Base-by-base conservation (phyloP, 2,888 invertebrate genomes). In the Hyles lineata region DNA sequence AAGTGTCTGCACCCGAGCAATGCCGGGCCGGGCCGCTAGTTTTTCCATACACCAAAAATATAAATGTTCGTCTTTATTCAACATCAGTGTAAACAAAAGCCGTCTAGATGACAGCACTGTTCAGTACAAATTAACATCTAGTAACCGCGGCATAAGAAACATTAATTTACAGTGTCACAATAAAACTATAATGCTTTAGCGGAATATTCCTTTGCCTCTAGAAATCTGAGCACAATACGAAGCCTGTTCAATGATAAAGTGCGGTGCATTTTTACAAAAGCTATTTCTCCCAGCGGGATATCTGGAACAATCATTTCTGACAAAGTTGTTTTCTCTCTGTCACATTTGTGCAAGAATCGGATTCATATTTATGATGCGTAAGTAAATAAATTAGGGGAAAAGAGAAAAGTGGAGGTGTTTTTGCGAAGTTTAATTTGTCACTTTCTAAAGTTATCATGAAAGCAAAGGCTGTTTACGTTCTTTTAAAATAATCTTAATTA, bases 241-340 rank as follows among this genome's bases (percentile, higher is more conserved):
- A 11, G 15, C 35, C 35, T 21, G 21, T 63, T 43, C 43, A 63
- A 11, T 63, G 43, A 63, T 63, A 43, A 63, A 43, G 21, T n/a
- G 63, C 21, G 63, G 63, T 63, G 63, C 63, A 43, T 43, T 43
- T 60, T 63, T 63, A 43, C 63, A 63, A 63, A 63, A 35, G 21
- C 35, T 21, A 35, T 21, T 63, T 63, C 35, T 35, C 21, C 6
- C 43, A 35, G 43, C 21, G 43, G 21, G 21, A 0, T 6, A 43
- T 11, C 43, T 11, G 21, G 21, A 43, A 63, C 63, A 43, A 63
- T 43, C 35, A 63, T 63, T 15, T 43, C 63, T 11, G 15, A 9
- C 43, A 9, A 43, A 43, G 63, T 5, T 43, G n/a, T n/a, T 43
- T 43, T 21, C 15, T 63, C 11, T 15, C 63, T 17, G n/a, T 63